A percentile compares a stretch with the other conserved stretches of the same genome.
Conservation (phyloP, 2,888 invertebrate genomes). For the Hypselothyrea guttata region DNA sequence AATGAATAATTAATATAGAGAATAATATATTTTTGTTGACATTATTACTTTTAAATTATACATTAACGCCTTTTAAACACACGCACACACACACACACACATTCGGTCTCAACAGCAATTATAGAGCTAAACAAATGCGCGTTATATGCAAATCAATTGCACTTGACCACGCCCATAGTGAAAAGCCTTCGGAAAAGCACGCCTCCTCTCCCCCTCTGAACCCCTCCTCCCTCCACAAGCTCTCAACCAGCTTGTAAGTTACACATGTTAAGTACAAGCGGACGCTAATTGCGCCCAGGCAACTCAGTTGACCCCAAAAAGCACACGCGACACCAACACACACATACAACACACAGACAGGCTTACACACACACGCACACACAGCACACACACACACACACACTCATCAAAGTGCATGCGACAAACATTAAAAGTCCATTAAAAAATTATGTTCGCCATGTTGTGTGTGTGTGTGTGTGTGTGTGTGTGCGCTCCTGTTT, state of each 20-base stretch:
- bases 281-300: constrained; percentile 63
- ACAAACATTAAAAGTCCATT: constrained; percentile 79
- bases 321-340: constrained; percentile 42
- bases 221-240: not conserved
- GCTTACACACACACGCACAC: constrained; percentile 13
- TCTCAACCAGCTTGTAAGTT: constrained; percentile 20
- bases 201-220: not conserved
- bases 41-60: no score
- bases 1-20: no score
- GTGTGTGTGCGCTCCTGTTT: constrained; percentile 51
- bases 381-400: constrained; percentile 6
- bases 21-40: no score
- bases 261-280: constrained; percentile 62
- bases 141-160: constrained; percentile 17
- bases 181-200: constrained; percentile 8
- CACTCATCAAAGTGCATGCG: constrained; percentile 42
- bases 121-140: not conserved
- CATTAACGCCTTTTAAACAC: no score
- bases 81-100: no score
- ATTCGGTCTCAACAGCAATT: no score
- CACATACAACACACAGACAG: constrained; percentile 12
- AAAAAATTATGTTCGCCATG: constrained; percentile 69
- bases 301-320: constrained; percentile 60
- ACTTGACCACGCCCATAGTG: not conserved
- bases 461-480: no score